Evolutionary conservation across 2,888 invertebrate species (phyloP).

Genomic region (Apamea anceps): DNA sequence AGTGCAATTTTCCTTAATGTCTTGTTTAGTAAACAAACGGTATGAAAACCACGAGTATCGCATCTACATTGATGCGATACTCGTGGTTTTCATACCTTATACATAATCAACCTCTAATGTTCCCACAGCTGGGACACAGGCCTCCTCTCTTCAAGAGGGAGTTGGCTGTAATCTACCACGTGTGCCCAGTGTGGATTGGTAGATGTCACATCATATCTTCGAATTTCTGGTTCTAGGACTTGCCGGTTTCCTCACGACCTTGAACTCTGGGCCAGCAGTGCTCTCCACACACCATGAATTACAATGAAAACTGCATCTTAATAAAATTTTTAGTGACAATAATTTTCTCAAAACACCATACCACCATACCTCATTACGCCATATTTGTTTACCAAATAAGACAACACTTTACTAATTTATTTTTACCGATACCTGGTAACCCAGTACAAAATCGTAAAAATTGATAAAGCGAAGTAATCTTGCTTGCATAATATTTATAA

Average conservation of each 20-base stretch:
- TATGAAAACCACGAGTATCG: background rate
- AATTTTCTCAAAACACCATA: background rate
- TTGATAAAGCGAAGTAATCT: conserved; percentile 3
- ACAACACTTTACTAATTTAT: background rate
- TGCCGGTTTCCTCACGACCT: background rate
- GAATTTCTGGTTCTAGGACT: background rate
- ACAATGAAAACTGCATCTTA: background rate
- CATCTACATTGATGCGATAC: too few species aligned
- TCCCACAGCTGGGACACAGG: background rate
- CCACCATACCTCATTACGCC: background rate
- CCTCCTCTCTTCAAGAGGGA: background rate
- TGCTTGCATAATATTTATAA: conserved; percentile 12
- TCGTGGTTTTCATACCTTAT: too few species aligned
- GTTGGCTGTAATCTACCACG: background rate
- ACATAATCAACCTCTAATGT: background rate
- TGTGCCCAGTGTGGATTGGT: background rate
- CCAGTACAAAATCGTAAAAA: background rate
- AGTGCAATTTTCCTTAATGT: conserved; percentile 17
- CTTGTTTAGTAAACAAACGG: conserved; percentile 31
- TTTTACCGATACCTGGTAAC: background rate
- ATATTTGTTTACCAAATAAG: background rate
- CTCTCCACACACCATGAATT: background rate
- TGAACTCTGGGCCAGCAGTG: background rate
- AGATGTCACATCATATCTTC: background rate
- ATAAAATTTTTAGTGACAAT: background rate